Percentiles rank a stretch among this genome's conserved stretches.
Conservation (phyloP, 2,797 vertebrate species). For the Neoniphon sammara region DNA sequence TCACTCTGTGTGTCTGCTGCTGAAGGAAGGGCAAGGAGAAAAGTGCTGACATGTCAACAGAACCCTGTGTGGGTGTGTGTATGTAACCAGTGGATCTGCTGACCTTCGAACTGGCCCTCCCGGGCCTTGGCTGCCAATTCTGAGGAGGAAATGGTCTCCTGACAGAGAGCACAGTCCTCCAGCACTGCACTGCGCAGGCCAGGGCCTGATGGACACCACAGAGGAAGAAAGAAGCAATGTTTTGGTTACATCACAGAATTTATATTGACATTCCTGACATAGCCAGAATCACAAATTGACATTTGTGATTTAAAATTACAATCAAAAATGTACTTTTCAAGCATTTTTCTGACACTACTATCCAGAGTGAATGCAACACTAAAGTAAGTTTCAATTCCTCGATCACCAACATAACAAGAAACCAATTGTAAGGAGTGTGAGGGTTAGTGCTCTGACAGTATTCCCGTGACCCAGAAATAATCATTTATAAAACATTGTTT, state of each 20-base stretch:
- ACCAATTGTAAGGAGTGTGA: not conserved
- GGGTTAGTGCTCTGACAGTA: not conserved
- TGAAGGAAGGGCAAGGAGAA: conserved; percentile 12
- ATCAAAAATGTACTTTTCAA: not conserved
- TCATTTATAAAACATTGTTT: too few relatives aligned
- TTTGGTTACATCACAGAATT: not conserved
- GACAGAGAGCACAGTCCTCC: conserved; percentile 96
- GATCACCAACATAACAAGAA: not conserved
- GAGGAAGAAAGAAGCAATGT: conserved; percentile 17
- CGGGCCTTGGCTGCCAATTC: conserved; percentile 93
- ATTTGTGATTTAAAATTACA: too few relatives aligned
- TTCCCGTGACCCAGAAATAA: not conserved
- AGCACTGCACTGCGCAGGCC: conserved; percentile 88
- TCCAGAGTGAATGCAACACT: not conserved
- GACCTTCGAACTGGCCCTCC: conserved; percentile 96
- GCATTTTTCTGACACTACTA: not conserved
- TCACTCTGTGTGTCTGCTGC: conserved; percentile 12
- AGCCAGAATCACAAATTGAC: not conserved
- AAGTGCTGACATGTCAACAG: conserved; percentile 21
- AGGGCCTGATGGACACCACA: conserved; percentile 80
- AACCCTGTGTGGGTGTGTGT: conserved; percentile 15
- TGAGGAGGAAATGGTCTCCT: conserved; percentile 93
- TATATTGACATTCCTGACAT: not conserved
- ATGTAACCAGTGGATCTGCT: conserved; percentile 36
- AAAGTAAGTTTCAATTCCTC: not conserved